These are phyloP conservation scores for Diabrotica balteata DNA, from an alignment of 2,888 invertebrate species.

Conservation along the genomic window DNA sequence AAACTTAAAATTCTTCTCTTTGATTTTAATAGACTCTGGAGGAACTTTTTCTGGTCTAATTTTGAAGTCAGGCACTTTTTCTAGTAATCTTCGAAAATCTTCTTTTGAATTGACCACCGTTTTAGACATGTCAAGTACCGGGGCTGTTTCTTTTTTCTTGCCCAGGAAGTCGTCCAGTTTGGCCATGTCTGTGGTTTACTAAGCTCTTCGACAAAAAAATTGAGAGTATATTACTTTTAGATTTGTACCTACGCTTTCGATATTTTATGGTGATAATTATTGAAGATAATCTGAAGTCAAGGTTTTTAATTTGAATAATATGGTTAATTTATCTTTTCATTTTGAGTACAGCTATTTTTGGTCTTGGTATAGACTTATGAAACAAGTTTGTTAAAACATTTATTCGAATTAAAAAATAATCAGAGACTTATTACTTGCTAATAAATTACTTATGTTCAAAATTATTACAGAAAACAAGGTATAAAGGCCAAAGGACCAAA, in stretches of 20 bases:
- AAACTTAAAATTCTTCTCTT: conserved; percentile 77
- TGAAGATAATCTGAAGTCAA: too few relatives aligned
- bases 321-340: too few relatives aligned
- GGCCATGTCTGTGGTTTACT: conserved; percentile 58
- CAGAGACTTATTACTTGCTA: too few relatives aligned
- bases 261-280: background rate
- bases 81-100: conserved; percentile 82
- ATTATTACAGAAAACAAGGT: too few relatives aligned
- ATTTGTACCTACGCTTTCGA: conserved; percentile 24
- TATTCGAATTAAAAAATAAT: too few relatives aligned
- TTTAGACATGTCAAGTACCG: conserved; percentile 85
- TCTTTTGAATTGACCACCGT: conserved; percentile 79
- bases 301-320: too few relatives aligned
- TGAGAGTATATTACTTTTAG: conserved; percentile 30
- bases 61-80: conserved; percentile 89
- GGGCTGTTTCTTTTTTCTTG: conserved; percentile 85
- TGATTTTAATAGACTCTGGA: conserved; percentile 78
- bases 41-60: conserved; percentile 85
- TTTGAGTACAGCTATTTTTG: too few relatives aligned
- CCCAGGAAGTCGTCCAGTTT: conserved; percentile 83
- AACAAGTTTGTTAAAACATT: too few relatives aligned
- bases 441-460: too few relatives aligned
- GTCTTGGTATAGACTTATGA: too few relatives aligned
- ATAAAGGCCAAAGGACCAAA: too few relatives aligned
- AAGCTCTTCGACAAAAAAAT: background rate